These are phyloP conservation scores for Grantiella picta DNA, from an alignment of 2,113 vertebrate species.

Conservation along the genomic window DNA sequence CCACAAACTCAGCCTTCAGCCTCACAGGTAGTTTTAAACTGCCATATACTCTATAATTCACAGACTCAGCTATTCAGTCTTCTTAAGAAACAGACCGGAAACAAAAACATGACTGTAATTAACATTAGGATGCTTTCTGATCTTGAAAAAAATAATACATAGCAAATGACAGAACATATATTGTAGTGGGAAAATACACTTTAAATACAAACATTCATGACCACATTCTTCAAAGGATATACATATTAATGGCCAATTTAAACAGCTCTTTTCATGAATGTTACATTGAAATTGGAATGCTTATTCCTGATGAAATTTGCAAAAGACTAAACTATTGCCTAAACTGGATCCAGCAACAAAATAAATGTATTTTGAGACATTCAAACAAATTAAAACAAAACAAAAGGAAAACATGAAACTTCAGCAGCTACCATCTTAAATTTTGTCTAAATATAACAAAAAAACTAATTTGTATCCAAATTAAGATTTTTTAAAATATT, in stretches of 20 bases:
- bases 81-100: neutral
- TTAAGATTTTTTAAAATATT: neutral
- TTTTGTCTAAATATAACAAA: neutral
- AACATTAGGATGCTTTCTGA: neutral
- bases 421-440: neutral
- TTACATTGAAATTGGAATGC: neutral
- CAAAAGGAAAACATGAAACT: neutral
- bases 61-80: neutral
- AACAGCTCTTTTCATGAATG: neutral
- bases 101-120: neutral
- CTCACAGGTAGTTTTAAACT: slow-evolving; percentile 22
- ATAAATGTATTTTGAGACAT: neutral
- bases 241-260: neutral
- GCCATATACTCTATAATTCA: neutral
- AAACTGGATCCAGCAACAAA: neutral
- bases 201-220: neutral
- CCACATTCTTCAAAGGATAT: neutral
- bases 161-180: neutral
- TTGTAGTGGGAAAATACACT: neutral
- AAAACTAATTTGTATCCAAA: neutral
- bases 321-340: neutral
- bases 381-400: neutral
- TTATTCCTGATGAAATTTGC: neutral
- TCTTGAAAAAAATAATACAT: neutral
- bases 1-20: slow-evolving; percentile 24